Evolutionary conservation across 2,888 invertebrate genomes (phyloP).

Genomic region (Galeopsomyia nigrocyanea): DNA sequence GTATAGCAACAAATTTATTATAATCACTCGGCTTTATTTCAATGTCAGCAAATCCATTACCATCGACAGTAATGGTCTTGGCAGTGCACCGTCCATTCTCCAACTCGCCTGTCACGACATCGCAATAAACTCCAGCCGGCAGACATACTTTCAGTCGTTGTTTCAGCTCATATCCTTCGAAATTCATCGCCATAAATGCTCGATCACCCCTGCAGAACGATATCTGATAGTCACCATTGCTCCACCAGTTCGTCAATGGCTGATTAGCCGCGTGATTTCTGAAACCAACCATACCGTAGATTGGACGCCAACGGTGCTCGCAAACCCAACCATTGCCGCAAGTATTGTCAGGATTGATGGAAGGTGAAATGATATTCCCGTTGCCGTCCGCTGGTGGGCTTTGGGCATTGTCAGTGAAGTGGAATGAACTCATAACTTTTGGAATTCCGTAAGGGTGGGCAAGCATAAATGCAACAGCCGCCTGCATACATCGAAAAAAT

Average conservation of each 20-base stretch:
- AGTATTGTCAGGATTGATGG: constrained; percentile 75
- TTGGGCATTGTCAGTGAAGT: constrained; percentile 72
- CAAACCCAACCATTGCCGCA: constrained; percentile 86
- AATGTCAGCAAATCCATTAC: constrained; percentile 74
- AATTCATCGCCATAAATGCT: constrained; percentile 84
- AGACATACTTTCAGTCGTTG: constrained; percentile 77
- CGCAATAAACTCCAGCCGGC: constrained; percentile 85
- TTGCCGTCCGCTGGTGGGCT: constrained; percentile 79
- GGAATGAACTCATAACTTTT: constrained; percentile 89
- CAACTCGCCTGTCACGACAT: constrained; percentile 81
- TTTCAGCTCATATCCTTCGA: constrained; percentile 74
- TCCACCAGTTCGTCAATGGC: constrained; percentile 81
- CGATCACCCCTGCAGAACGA: constrained; percentile 83
- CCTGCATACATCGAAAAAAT: constrained; percentile 58
- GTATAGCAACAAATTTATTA: too few relatives aligned
- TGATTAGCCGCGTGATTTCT: constrained; percentile 77
- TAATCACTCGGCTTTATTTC: constrained; percentile 60
- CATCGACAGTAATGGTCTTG: constrained; percentile 74
- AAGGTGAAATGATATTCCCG: constrained; percentile 77
- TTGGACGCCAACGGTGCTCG: constrained; percentile 88
- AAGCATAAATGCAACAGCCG: constrained; percentile 88
- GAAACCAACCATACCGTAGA: constrained; percentile 84
- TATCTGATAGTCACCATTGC: constrained; percentile 85
- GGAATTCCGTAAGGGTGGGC: constrained; percentile 86
- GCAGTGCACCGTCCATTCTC: constrained; percentile 76